Evolutionary conservation across 2,113 vertebrate genomes (phyloP).

Genomic region (Procavia capensis): DNA sequence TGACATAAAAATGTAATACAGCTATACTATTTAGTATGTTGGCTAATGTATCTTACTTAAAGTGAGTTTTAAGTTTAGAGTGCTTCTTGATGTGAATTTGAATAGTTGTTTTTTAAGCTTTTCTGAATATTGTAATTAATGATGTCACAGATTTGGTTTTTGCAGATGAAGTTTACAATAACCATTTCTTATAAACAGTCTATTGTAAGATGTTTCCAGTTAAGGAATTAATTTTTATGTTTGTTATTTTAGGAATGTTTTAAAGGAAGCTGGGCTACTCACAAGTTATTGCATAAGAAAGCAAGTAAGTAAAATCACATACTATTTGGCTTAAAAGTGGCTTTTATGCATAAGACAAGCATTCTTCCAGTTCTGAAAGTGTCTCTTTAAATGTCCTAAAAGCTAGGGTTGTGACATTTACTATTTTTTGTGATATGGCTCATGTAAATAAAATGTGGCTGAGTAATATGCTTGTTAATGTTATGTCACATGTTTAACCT

Average conservation of each 20-base stretch:
- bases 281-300: slow-evolving; percentile 99
- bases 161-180: neutral
- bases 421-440: neutral
- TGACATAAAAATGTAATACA: slow-evolving; percentile 26
- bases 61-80: neutral
- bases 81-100: slow-evolving; percentile 50
- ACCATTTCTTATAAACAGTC: neutral
- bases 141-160: neutral
- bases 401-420: neutral
- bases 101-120: slow-evolving; percentile 39
- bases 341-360: neutral
- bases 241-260: slow-evolving; percentile 95
- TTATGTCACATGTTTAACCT: neutral
- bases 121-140: neutral
- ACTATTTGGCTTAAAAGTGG: neutral
- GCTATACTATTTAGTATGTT: neutral
- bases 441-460: neutral
- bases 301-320: slow-evolving; percentile 92
- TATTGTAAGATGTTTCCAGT: slow-evolving; percentile 53
- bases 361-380: neutral
- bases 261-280: slow-evolving; percentile 98
- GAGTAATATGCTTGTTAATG: neutral
- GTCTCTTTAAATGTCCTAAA: neutral
- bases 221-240: slow-evolving; percentile 72
- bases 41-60: slow-evolving; percentile 20